Evolutionary conservation across 2,888 invertebrate species (phyloP).

Genomic region (Aleiodes alternator): DNA sequence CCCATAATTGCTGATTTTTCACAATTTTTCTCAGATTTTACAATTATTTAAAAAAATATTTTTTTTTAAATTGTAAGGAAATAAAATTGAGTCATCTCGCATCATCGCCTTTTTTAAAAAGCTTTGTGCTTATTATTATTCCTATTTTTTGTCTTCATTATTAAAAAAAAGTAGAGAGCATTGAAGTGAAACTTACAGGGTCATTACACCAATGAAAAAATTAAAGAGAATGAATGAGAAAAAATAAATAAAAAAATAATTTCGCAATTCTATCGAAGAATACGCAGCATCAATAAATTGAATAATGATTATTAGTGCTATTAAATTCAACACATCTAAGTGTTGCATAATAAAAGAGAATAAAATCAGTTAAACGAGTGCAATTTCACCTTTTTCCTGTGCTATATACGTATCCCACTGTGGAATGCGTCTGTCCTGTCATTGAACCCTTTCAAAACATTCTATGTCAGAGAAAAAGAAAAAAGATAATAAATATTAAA

Average conservation of each 20-base stretch:
- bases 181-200: constrained; percentile 17
- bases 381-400: constrained; percentile 24
- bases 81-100: no score
- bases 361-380: neutral
- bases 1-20: no score
- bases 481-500: no score
- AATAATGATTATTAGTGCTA: neutral
- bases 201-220: neutral
- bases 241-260: constrained; percentile 1
- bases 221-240: neutral
- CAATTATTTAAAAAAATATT: no score
- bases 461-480: neutral
- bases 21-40: no score
- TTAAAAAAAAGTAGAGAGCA: neutral
- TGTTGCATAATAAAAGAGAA: neutral
- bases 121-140: no score
- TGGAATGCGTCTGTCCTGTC: constrained; percentile 28
- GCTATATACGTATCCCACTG: constrained; percentile 23
- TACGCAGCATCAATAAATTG: neutral
- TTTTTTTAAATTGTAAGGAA: no score
- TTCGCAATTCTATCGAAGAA: constrained; percentile 1
- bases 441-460: constrained; percentile 22
- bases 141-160: no score
- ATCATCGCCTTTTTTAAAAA: no score
- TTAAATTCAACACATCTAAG: constrained; percentile 14